A percentile compares a stretch with the other conserved stretches of the same genome.
These are phyloP conservation scores for Pyrrhosoma nymphula DNA, from an alignment of 2,888 invertebrate species.

Conservation along the genomic window DNA sequence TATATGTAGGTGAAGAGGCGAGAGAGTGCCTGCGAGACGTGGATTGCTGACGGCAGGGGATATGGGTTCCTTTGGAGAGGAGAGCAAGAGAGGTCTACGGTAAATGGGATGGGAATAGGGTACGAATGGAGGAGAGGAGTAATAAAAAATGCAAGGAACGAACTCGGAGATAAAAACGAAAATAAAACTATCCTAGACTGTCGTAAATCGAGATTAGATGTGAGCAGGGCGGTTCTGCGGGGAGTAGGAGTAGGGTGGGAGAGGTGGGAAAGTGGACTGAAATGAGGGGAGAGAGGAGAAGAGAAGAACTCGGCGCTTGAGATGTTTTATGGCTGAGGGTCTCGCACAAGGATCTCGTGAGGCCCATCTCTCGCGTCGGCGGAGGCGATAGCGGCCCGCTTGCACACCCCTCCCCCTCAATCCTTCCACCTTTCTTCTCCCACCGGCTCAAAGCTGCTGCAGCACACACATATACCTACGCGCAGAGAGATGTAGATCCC, in stretches of 20 bases:
- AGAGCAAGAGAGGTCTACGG: background rate
- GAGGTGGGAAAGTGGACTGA: background rate
- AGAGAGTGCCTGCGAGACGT: background rate
- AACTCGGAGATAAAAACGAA: background rate
- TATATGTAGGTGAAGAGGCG: background rate
- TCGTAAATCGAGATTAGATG: constrained; percentile 54
- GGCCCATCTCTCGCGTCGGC: background rate
- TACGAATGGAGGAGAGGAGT: background rate
- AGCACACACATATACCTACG: background rate
- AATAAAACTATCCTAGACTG: constrained; percentile 30
- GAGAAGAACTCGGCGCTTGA: background rate
- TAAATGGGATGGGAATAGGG: background rate
- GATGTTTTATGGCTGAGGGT: constrained; percentile 11
- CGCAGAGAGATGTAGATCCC: constrained; percentile 31
- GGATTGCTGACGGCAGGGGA: background rate
- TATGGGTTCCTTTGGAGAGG: background rate
- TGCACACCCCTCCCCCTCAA: background rate
- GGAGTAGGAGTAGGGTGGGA: background rate
- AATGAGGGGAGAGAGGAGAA: background rate
- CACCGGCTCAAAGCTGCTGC: too few relatives aligned
- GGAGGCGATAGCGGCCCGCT: constrained; percentile 22
- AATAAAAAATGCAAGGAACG: background rate
- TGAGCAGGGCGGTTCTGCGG: constrained; percentile 4
- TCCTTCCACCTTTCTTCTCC: too few relatives aligned
- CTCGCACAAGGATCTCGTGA: background rate